Conservation (phyloP, 1,140 invertebrate species). For the Euwallacea fornicatus region DNA sequence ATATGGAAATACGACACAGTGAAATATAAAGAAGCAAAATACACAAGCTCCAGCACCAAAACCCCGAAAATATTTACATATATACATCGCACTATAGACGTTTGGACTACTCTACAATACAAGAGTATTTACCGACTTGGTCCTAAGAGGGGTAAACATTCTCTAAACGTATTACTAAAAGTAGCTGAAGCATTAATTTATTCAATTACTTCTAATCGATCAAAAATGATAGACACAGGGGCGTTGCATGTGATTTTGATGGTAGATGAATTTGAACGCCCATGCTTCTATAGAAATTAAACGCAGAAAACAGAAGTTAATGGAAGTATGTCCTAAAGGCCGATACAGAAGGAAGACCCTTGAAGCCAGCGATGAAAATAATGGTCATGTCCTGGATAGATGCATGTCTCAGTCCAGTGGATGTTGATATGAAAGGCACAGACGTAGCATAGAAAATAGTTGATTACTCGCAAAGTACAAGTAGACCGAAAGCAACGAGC, state of each 20-base stretch:
- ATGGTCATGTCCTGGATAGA: constrained; percentile 20
- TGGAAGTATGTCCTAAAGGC: constrained; percentile 7
- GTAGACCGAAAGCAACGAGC: constrained; percentile 46
- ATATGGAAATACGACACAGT: background rate
- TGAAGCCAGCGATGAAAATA: constrained; percentile 22
- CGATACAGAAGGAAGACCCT: constrained; percentile 18
- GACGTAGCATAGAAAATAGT: constrained; percentile 39
- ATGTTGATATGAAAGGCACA: constrained; percentile 35
- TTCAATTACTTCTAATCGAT: background rate
- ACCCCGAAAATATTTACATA: constrained; percentile 28
- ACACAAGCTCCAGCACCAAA: constrained; percentile 1
- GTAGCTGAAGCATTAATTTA: background rate
- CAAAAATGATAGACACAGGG: background rate
- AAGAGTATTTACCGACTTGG: constrained; percentile 10
- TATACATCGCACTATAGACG: constrained; percentile 18
- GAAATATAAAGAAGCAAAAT: constrained; percentile 6
- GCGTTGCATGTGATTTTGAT: background rate
- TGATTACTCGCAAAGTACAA: constrained; percentile 39
- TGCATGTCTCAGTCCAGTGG: constrained; percentile 27
- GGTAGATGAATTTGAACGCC: background rate
- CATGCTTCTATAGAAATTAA: background rate
- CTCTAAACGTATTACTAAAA: constrained; percentile 1
- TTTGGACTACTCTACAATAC: background rate
- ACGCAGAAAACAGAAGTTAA: constrained; percentile 2
- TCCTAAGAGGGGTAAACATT: constrained; percentile 12